phyloP scores from a whole-genome alignment of 2,113 vertebrate species.

The Bagarius yarrelli region DNA sequence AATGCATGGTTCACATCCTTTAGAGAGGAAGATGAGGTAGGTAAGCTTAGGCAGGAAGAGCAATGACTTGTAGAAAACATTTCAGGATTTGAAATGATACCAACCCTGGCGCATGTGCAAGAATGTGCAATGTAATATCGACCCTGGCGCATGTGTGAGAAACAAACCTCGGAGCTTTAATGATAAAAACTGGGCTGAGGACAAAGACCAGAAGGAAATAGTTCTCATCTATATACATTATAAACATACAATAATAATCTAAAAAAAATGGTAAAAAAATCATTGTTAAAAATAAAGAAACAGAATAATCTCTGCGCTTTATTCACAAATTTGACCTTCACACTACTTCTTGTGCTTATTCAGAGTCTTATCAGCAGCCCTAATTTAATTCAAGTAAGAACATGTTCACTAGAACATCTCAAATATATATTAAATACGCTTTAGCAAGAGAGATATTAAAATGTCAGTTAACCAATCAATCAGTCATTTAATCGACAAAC shows the following conservation, averaged over 20 bases:
- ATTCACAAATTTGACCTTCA: not conserved
- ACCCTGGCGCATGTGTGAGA: too few relatives aligned
- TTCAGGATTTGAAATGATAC: not conserved
- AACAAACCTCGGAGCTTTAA: not conserved
- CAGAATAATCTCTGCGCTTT: not conserved
- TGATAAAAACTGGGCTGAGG: not conserved
- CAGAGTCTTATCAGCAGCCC: too few relatives aligned
- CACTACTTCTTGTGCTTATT: too few relatives aligned
- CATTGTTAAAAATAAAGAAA: not conserved
- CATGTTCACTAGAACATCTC: not conserved
- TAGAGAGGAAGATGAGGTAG: conserved; percentile 9
- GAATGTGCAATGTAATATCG: too few relatives aligned
- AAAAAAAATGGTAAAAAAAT: not conserved
- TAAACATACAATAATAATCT: not conserved
- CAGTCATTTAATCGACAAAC: not conserved
- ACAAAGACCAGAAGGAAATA: not conserved
- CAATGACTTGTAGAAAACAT: not conserved
- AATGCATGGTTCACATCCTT: not conserved
- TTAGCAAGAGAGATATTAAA: not conserved
- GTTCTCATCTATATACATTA: not conserved
- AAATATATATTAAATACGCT: not conserved
- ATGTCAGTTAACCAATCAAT: not conserved
- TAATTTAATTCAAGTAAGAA: not conserved
- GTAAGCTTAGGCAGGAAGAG: not conserved
- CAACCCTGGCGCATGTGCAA: not conserved